Conservation (phyloP, 1,140 invertebrate species). For the Phthorimaea operculella region DNA sequence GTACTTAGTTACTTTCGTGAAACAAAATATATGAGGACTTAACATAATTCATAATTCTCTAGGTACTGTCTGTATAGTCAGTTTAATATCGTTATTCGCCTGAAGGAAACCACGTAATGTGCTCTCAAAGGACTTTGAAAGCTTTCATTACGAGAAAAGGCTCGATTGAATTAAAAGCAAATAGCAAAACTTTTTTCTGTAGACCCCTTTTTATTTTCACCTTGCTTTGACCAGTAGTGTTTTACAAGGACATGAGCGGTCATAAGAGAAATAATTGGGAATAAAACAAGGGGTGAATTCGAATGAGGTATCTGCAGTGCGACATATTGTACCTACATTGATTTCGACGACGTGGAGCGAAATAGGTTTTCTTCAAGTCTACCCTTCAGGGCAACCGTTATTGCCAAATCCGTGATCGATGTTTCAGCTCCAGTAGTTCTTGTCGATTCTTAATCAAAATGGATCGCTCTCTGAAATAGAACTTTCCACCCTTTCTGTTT, state of each 20-base stretch:
- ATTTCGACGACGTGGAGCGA: conserved; percentile 34
- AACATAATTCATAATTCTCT: too few relatives aligned
- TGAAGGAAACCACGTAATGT: too few relatives aligned
- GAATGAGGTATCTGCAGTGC: conserved; percentile 50
- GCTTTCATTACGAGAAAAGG: background rate
- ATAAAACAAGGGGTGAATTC: background rate
- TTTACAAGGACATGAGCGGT: background rate
- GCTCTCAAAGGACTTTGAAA: too few relatives aligned
- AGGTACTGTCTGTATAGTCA: too few relatives aligned
- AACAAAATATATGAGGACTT: too few relatives aligned
- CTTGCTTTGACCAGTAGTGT: background rate
- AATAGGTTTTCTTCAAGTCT: background rate
- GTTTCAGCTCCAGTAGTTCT: background rate
- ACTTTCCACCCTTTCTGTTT: background rate
- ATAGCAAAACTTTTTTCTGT: background rate
- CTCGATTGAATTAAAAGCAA: background rate
- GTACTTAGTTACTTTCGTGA: too few relatives aligned
- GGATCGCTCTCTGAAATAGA: background rate
- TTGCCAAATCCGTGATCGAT: background rate
- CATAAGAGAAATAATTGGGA: background rate
- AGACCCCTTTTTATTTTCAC: background rate
- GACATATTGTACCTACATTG: conserved; percentile 50
- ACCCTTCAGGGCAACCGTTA: background rate
- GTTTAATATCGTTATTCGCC: too few relatives aligned
- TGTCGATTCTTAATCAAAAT: background rate